These are phyloP conservation scores for Astatotilapia flaviijosephi DNA, from an alignment of 2,113 vertebrate genomes.

Conservation along the genomic window DNA sequence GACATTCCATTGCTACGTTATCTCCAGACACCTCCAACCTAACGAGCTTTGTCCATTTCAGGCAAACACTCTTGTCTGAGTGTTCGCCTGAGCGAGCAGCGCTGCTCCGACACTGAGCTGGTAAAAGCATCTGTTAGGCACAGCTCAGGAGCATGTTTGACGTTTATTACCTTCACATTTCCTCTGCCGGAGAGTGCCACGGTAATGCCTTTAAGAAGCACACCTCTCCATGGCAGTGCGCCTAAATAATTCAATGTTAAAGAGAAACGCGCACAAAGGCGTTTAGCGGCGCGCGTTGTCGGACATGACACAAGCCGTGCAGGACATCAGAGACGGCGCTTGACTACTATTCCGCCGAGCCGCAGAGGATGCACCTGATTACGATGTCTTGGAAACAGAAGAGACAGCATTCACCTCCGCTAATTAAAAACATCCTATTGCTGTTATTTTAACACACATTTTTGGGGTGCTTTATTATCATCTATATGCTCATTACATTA, in stretches of 20 bases:
- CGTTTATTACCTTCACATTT: constrained; percentile 72
- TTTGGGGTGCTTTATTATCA: neutral
- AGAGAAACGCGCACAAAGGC: constrained; percentile 65
- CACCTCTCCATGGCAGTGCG: constrained; percentile 66
- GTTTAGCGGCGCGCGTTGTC: constrained; percentile 68
- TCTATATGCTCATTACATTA: neutral
- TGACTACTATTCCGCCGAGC: neutral
- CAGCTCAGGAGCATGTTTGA: constrained; percentile 67
- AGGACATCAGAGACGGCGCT: neutral
- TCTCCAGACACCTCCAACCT: constrained; percentile 74
- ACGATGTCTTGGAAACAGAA: neutral
- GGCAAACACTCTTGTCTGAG: constrained; percentile 60
- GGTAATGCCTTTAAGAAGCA: constrained; percentile 66
- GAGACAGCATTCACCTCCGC: neutral
- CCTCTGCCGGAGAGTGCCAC: constrained; percentile 70
- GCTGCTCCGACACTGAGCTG: constrained; percentile 65
- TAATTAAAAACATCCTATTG: neutral
- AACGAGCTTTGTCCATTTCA: constrained; percentile 78
- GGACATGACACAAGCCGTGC: constrained; percentile 68
- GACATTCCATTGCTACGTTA: constrained; percentile 63
- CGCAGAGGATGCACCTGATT: neutral
- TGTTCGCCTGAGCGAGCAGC: constrained; percentile 65
- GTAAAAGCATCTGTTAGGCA: constrained; percentile 79
- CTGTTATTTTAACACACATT: neutral
- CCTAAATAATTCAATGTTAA: constrained; percentile 79